Percentiles rank a stretch among this genome's conserved stretches.
Evolutionary conservation across 2,797 vertebrate genomes (phyloP).

Genomic region (Buceros bicornis): DNA sequence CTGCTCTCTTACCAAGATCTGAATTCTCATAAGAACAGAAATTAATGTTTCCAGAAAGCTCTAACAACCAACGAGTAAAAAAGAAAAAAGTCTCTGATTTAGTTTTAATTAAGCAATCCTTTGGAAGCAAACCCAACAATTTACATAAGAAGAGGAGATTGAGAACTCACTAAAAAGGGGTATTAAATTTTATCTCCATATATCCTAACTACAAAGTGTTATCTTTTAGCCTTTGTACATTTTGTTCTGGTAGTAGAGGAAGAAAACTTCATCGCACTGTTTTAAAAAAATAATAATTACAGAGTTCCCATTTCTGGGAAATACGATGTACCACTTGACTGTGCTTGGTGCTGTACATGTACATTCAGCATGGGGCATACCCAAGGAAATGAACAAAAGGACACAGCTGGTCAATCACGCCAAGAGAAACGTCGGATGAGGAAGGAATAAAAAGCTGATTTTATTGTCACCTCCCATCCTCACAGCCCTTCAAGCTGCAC

Average conservation of each 20-base stretch:
- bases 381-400: neutral
- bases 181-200: neutral
- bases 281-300: neutral
- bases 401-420: neutral
- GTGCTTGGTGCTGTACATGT: fast-evolving
- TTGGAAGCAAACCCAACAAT: neutral
- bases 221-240: neutral
- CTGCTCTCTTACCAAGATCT: neutral
- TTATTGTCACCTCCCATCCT: neutral
- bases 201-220: neutral
- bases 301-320: neutral
- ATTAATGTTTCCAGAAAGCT: neutral
- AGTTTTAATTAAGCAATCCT: neutral
- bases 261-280: neutral
- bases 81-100: neutral
- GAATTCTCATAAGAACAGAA: neutral
- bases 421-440: neutral
- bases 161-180: neutral
- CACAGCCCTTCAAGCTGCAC: neutral
- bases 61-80: neutral
- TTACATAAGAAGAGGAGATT: neutral
- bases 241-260: neutral
- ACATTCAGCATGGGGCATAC: neutral
- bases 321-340: fast-evolving
- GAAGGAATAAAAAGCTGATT: neutral